A percentile compares a stretch with the other conserved stretches of the same genome.
phyloP scores from a whole-genome alignment of 2,113 vertebrate genomes.

The Vidua macroura region DNA sequence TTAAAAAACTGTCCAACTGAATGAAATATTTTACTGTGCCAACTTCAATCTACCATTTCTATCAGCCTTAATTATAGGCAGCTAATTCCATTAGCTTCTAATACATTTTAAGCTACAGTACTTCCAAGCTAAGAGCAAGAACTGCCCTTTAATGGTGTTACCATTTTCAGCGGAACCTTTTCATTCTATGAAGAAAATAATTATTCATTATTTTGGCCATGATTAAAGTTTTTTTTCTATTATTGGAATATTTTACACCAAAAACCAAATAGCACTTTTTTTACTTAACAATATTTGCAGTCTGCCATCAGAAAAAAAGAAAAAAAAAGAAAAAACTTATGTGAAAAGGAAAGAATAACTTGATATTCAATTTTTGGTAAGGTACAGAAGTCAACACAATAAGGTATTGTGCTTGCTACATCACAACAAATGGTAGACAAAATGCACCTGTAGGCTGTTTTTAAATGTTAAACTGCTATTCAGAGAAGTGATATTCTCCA shows the following conservation, averaged over 20 bases:
- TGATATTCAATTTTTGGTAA: neutral
- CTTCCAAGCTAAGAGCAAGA: slow-evolving; percentile 25
- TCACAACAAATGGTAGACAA: neutral
- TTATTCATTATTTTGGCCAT: slow-evolving; percentile 35
- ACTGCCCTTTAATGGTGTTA: slow-evolving; percentile 38
- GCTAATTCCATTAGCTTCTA: slow-evolving; percentile 73
- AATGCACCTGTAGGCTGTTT: neutral
- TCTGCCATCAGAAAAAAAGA: neutral
- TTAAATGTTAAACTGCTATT: slow-evolving; percentile 14
- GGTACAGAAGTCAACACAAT: neutral
- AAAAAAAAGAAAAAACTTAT: neutral
- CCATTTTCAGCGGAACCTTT: slow-evolving; percentile 12
- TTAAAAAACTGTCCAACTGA: slow-evolving; percentile 10
- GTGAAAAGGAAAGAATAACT: neutral
- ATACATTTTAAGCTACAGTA: slow-evolving; percentile 57
- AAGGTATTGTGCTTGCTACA: neutral
- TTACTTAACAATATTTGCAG: neutral
- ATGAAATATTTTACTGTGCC: slow-evolving; percentile 26
- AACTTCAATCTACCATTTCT: slow-evolving; percentile 33
- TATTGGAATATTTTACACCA: neutral
- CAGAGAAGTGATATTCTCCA: neutral
- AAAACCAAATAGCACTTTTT: neutral
- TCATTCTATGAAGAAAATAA: slow-evolving; percentile 30
- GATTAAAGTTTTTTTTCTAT: neutral
- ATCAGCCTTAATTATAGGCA: slow-evolving; percentile 68